Percentiles rank a stretch among this genome's conserved stretches.
These are phyloP conservation scores for Anguilla rostrata DNA, from an alignment of 2,113 vertebrate genomes.

Conservation along the genomic window DNA sequence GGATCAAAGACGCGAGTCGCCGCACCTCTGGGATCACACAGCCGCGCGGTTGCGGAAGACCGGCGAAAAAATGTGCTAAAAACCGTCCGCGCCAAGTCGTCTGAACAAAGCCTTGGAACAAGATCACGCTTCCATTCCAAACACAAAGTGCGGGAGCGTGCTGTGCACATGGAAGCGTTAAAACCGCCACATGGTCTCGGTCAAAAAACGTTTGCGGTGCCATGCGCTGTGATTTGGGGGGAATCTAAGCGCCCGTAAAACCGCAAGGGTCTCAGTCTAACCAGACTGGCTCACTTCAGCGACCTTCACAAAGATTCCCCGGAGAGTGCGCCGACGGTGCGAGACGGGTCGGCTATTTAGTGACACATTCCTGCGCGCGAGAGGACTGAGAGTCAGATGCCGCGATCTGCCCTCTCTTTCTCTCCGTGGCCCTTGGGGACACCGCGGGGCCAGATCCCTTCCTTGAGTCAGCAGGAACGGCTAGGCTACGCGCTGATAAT, in stretches of 20 bases:
- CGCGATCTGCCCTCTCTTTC: no score
- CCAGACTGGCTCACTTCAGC: not conserved
- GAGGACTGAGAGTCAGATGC: no score
- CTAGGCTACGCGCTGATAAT: not conserved
- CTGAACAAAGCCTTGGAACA: not conserved
- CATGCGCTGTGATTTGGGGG: not conserved
- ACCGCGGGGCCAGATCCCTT: not conserved
- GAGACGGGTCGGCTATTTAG: not conserved
- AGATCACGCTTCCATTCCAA: not conserved
- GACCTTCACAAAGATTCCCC: not conserved
- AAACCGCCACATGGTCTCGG: not conserved
- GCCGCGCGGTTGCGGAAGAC: not conserved
- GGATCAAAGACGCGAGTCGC: not conserved
- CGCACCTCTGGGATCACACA: not conserved
- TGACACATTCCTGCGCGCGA: not conserved
- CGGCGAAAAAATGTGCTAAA: not conserved
- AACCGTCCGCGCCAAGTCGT: not conserved
- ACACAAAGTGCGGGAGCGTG: not conserved
- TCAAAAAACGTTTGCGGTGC: not conserved
- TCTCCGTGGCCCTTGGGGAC: not conserved
- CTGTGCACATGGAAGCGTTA: not conserved
- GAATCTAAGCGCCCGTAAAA: not conserved
- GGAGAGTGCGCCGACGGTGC: not conserved
- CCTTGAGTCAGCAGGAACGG: not conserved
- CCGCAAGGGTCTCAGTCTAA: not conserved